These are phyloP conservation scores for Lypha dubia DNA, from an alignment of 2,888 invertebrate species.

Conservation along the genomic window DNA sequence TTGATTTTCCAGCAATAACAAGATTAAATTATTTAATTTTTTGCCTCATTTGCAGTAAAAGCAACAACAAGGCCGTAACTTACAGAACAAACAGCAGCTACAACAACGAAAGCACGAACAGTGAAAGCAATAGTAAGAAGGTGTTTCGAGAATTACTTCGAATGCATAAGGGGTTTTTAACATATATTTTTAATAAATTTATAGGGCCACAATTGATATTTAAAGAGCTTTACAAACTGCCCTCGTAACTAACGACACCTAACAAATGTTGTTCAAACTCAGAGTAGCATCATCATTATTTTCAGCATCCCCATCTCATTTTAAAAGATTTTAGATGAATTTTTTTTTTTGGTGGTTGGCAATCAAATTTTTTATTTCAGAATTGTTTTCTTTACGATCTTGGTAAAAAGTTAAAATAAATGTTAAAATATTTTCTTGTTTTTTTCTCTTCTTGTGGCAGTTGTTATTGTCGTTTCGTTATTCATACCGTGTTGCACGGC, in stretches of 20 bases:
- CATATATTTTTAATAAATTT: background rate
- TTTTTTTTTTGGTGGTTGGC: background rate
- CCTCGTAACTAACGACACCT: slow-evolving; percentile 47
- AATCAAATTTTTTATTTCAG: slow-evolving; percentile 14
- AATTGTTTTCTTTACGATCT: slow-evolving; percentile 66
- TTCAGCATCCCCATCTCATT: slow-evolving; percentile 21
- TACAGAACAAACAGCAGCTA: slow-evolving; percentile 36
- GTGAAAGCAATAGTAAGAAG: slow-evolving; percentile 25
- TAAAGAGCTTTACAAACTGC: background rate
- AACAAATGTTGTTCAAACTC: slow-evolving; percentile 43
- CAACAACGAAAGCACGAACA: background rate
- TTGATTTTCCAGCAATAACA: slow-evolving; percentile 84
- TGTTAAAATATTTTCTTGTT: slow-evolving; percentile 51
- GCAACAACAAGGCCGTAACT: slow-evolving; percentile 56
- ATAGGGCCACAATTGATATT: background rate
- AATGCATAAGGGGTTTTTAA: background rate
- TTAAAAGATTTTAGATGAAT: background rate
- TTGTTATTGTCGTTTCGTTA: slow-evolving; percentile 67
- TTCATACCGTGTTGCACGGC: slow-evolving; percentile 72
- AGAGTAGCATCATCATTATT: slow-evolving; percentile 54
- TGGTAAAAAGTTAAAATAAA: slow-evolving; percentile 68
- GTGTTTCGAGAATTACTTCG: background rate
- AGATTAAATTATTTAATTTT: slow-evolving; percentile 83
- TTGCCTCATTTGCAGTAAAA: slow-evolving; percentile 79
- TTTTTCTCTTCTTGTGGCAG: slow-evolving; percentile 12